Conservation (phyloP, 2,113 vertebrate species). For the Sapajus apella region DNA sequence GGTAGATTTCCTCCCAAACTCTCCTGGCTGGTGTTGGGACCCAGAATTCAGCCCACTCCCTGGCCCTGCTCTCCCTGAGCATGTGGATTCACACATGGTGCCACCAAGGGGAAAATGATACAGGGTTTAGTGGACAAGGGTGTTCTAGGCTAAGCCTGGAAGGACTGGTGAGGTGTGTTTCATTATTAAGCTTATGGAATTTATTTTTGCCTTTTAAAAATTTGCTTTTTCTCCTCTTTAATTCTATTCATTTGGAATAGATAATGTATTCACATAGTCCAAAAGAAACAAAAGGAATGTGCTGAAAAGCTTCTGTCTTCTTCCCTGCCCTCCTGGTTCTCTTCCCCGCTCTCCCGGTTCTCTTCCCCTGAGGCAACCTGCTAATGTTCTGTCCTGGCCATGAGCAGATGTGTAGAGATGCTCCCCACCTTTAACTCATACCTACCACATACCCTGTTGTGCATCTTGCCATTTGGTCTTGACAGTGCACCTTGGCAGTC, state of each 20-base stretch:
- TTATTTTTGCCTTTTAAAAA: constrained; percentile 22
- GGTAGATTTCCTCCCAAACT: background rate
- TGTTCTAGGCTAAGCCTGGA: background rate
- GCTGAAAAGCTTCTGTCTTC: background rate
- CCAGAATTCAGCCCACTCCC: background rate
- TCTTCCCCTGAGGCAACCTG: background rate
- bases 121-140: too few species aligned
- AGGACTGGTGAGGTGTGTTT: background rate
- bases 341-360: background rate
- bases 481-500: background rate
- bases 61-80: background rate
- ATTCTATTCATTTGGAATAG: background rate
- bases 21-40: background rate
- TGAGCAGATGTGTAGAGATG: background rate
- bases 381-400: background rate
- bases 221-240: background rate
- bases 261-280: background rate
- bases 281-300: background rate
- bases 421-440: background rate
- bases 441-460: too few species aligned
- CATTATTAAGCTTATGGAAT: constrained; percentile 13
- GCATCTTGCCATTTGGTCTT: background rate
- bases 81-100: background rate
- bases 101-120: background rate
- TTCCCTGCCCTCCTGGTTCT: background rate